Conservation (phyloP, 2,797 vertebrate genomes). For the Labroides dimidiatus region DNA sequence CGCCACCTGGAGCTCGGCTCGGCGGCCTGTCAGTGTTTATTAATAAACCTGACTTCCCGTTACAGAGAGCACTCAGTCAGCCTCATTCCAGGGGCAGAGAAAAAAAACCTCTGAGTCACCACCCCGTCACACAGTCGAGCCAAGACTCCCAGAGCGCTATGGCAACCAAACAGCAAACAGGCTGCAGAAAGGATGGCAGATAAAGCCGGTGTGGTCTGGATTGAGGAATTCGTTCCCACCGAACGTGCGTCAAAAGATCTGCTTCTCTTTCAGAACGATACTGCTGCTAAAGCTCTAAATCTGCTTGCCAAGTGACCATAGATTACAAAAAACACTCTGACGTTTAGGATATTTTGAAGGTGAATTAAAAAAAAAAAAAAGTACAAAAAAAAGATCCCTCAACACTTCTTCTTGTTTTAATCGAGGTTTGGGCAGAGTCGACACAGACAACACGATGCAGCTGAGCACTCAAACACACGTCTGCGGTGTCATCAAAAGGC, state of each 20-base stretch:
- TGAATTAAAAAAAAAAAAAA: slow-evolving; percentile 4
- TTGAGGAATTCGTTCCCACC: slow-evolving; percentile 31
- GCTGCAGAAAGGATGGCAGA: slow-evolving; percentile 18
- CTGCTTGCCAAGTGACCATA: slow-evolving; percentile 4
- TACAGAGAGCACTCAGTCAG: slow-evolving; percentile 42
- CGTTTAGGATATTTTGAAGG: neutral
- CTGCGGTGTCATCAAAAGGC: neutral
- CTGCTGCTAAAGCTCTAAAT: neutral
- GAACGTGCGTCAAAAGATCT: slow-evolving; percentile 41
- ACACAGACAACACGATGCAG: neutral
- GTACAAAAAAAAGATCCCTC: slow-evolving; percentile 8
- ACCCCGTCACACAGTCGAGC: slow-evolving; percentile 62
- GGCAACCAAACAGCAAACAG: slow-evolving; percentile 82
- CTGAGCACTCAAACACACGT: neutral
- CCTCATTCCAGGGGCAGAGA: slow-evolving; percentile 57
- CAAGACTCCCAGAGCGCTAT: slow-evolving; percentile 58
- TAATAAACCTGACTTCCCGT: slow-evolving; percentile 64
- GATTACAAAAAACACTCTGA: slow-evolving; percentile 12
- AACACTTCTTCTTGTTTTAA: neutral
- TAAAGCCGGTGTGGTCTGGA: slow-evolving; percentile 31
- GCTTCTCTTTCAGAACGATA: slow-evolving; percentile 37
- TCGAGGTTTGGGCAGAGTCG: neutral
- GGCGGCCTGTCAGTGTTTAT: slow-evolving; percentile 31
- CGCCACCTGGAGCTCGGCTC: neutral
- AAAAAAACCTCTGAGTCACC: slow-evolving; percentile 81